Conservation (phyloP, 1,140 invertebrate species). For the Halotydeus destructor region DNA sequence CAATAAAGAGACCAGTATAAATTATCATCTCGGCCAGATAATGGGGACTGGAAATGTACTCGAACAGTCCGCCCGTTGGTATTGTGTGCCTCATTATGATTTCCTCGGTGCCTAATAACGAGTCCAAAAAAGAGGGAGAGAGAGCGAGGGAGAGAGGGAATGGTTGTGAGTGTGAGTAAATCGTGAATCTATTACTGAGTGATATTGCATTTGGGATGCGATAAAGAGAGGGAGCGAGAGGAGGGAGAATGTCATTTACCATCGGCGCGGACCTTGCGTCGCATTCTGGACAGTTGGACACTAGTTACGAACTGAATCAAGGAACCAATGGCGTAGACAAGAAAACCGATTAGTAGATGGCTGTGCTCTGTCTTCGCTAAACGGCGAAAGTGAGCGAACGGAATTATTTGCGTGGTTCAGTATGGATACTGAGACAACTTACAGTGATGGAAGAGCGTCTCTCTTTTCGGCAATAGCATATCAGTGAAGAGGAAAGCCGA, state of each 20-base stretch:
- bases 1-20: constrained; percentile 42
- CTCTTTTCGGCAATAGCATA: neutral
- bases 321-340: too few species aligned
- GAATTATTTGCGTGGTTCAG: neutral
- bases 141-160: neutral
- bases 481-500: neutral
- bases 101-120: neutral
- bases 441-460: neutral
- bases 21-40: constrained; percentile 57
- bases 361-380: too few species aligned
- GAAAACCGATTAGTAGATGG: too few species aligned
- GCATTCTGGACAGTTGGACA: too few species aligned
- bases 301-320: too few species aligned
- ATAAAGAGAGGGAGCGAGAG: too few species aligned
- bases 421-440: neutral
- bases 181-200: too few species aligned
- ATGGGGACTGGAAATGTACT: constrained; percentile 55
- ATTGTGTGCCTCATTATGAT: constrained; percentile 33
- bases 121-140: neutral
- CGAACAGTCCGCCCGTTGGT: constrained; percentile 48
- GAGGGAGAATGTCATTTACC: too few species aligned
- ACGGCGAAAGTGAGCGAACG: neutral
- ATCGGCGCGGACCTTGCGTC: too few species aligned
- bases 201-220: too few species aligned
- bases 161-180: neutral